phyloP scores from a whole-genome alignment of 2,113 vertebrate genomes.

The Lagopus leucura region DNA sequence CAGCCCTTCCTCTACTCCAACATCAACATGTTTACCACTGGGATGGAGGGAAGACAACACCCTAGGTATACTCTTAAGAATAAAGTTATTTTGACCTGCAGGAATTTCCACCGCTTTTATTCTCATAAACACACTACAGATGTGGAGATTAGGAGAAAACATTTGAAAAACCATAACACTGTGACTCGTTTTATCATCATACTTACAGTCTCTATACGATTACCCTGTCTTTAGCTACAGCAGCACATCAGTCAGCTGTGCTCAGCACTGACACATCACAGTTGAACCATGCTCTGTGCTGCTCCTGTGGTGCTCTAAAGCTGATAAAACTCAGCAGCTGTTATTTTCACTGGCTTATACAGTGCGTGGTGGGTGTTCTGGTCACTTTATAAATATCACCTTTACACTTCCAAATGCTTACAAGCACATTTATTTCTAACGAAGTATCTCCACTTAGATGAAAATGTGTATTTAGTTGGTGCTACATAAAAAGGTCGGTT shows the following conservation, averaged over 20 bases:
- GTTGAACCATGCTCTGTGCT: not conserved
- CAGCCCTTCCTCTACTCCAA: conserved; percentile 43
- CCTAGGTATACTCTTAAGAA: conserved; percentile 60
- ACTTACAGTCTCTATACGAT: not conserved
- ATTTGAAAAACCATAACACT: conserved; percentile 28
- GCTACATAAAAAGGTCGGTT: not conserved
- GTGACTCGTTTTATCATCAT: conserved; percentile 49
- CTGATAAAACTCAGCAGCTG: conserved; percentile 59
- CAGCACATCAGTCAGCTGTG: not conserved
- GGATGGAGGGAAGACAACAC: conserved; percentile 59
- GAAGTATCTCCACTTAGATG: conserved; percentile 16
- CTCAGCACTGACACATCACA: not conserved
- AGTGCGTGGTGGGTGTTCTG: conserved; percentile 37
- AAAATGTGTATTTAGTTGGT: conserved; percentile 7
- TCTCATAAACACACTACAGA: conserved; percentile 38
- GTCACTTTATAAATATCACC: conserved; percentile 65
- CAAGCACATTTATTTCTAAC: conserved; percentile 44
- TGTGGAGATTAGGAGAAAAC: conserved; percentile 33
- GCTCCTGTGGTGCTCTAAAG: conserved; percentile 24
- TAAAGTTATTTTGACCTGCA: conserved; percentile 61
- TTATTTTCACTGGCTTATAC: conserved; percentile 44
- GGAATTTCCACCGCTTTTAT: conserved; percentile 48
- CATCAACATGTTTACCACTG: conserved; percentile 66
- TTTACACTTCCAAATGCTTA: conserved; percentile 49
- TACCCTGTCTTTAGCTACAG: not conserved